Base-by-base conservation (phyloP, 35 echinoderm and acorn worm genomes). In the Heliocidaris tuberculata region DNA sequence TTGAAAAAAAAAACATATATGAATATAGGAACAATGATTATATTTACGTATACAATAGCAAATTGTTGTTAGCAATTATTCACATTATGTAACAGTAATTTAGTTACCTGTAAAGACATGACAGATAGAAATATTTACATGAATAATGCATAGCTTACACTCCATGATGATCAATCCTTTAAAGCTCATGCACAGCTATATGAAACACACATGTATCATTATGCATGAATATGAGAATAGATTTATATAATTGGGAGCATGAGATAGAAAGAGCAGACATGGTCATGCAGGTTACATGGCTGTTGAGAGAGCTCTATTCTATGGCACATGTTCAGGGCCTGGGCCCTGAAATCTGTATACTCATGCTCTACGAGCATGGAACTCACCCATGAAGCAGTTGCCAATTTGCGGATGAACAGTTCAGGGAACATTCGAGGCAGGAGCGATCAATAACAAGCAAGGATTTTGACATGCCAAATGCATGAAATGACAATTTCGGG, bases 381-480 rank as follows among this genome's bases (percentile, higher is more conserved):
- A 89, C 87, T 89, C 87, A 89, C 87, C 87, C 31, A 89, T 48
- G 24, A 9, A 47, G 47, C 3, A 48, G 87, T 47, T 89, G 87
- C 87, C 87, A 89, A 47, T 89, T 89, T 89, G 87, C 31, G 6
- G 87, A 86, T 86, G 85, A 86, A 30, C 85, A 24, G 85, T 86
- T 35, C 87, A 9, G 47, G 87, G 87, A 89, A 47, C 31, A 89
- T 32, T 32, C 12, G 87, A 89, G 87, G 87, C 65, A 24, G 65
- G 65, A 27, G 21, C 27, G 65, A 27, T 78, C 65, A 24, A 29
- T 78, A n/a, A 78, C 65, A 78, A 78, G 65, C 65, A 78, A 78
- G 65, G 65, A n/a, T 78, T 78, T 78, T n/a, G 27, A 78, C 87
- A 89, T 89, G 87, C 87, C 87, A 89, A 89, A 89, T 48, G 65